Conservation (phyloP, 1,140 invertebrate species). For the Lepidurus arcticus region DNA sequence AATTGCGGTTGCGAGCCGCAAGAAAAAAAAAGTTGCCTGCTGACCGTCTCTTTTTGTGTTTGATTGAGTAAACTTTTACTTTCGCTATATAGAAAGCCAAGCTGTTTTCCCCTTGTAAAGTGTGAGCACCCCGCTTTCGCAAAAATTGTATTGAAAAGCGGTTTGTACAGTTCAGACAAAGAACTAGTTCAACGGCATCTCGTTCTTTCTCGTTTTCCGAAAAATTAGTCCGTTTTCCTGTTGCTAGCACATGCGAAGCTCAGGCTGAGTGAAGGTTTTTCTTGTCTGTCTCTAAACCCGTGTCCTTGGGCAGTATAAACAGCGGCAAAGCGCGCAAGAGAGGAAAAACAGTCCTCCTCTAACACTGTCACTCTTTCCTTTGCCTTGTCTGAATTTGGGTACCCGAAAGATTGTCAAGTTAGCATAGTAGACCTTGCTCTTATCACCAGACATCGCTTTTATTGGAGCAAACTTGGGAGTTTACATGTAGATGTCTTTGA, state of each 20-base stretch:
- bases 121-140: too few relatives aligned
- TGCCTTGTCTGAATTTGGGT: neutral
- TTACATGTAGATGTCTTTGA: too few relatives aligned
- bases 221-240: neutral
- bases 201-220: neutral
- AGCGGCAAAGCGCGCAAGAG: neutral
- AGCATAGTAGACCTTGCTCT: neutral
- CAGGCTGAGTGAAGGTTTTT: neutral
- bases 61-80: neutral
- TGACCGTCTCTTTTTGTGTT: neutral
- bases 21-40: neutral
- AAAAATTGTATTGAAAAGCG: too few relatives aligned
- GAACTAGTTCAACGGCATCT: neutral
- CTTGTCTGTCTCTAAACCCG: neutral
- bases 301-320: constrained; percentile 10
- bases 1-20: neutral
- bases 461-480: too few relatives aligned
- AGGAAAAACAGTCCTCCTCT: constrained; percentile 2
- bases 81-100: neutral
- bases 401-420: neutral
- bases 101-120: too few relatives aligned
- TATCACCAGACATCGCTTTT: too few relatives aligned
- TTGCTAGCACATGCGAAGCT: neutral
- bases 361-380: neutral
- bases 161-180: too few relatives aligned